Percentiles rank a stretch among this genome's conserved stretches.
phyloP scores from a whole-genome alignment of 2,797 vertebrate species.

The Pelochelys cantorii region DNA sequence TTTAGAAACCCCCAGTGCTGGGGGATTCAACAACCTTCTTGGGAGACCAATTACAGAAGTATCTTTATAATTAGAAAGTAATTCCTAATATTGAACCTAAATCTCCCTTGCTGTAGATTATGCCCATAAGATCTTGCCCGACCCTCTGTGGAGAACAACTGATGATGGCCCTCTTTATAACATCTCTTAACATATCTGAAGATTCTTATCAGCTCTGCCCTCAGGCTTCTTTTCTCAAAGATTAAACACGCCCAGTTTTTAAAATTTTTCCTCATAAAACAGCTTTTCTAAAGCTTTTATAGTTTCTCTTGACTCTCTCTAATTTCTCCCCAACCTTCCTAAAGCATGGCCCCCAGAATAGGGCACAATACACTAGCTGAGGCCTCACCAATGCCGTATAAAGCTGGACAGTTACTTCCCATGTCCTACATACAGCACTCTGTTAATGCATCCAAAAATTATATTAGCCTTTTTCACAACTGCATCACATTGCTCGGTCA shows the following conservation, averaged over 20 bases:
- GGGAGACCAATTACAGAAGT: background rate
- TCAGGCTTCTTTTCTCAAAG: background rate
- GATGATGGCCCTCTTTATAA: background rate
- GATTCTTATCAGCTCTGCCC: background rate
- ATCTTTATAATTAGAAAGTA: background rate
- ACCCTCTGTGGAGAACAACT: background rate
- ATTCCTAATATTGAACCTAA: background rate
- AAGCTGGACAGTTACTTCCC: background rate
- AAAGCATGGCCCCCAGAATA: background rate
- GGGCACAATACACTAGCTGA: background rate
- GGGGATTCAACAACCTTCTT: background rate
- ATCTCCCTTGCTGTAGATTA: background rate
- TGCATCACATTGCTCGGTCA: background rate
- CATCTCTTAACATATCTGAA: background rate
- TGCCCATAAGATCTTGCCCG: background rate
- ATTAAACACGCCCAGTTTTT: background rate
- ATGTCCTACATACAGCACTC: background rate
- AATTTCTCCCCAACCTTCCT: background rate
- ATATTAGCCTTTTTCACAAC: background rate
- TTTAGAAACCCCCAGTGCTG: background rate
- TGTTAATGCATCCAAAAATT: background rate
- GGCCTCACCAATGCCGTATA: background rate
- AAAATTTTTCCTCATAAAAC: background rate
- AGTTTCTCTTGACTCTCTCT: background rate
- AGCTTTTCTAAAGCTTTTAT: background rate